Base-by-base conservation (phyloP, 2,888 invertebrate genomes). In the Diadromus collaris region DNA sequence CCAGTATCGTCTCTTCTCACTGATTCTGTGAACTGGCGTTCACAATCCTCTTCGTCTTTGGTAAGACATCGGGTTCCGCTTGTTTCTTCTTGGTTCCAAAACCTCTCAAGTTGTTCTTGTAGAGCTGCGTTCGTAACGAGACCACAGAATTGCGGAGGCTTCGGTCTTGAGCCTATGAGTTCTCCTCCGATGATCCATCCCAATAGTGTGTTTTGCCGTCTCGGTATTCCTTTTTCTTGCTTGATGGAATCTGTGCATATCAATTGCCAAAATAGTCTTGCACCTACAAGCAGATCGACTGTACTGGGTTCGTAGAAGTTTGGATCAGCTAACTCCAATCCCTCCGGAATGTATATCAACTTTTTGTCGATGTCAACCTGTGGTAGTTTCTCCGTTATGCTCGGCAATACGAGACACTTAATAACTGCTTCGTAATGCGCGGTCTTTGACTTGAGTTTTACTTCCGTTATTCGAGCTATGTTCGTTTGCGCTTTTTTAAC, bases 21-120 rank as follows among this genome's bases (percentile, higher is more conserved):
- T 10, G 61, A 79, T 34, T 79, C 63, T 2, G n/a, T 10, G 58
- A 82, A 84, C 44, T 83, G 78, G n/a, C 70, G 3, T 73, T 85
- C 84, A 58, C 83, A 85, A n/a, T 74, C 70, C 6, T 4, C 16
- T 67, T 83, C 83, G 68, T 84, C 81, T 19, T 64, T 48, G 0
- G 78, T 78, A 9, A 24, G 13, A n/a, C 38, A 27, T 16, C 71
- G 63, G 19, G 6, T 32, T 19, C 54, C 29, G 46, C 46, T 21
- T 6, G 64, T 9, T 63, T 81, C 82, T 64, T 85, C 85, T 9
- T 85, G 68, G 21, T 79, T 67, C 85, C 83, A 84, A 74, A 85
- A 86, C n/a, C 48, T 63, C 51, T 79, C 76, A 21, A 82, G 10
- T 38, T 69, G 61, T n/a, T 65, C 29, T 61, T 76, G 51, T 9